phyloP scores from a whole-genome alignment of 2,797 vertebrate species.

The Pygocentrus nattereri region DNA sequence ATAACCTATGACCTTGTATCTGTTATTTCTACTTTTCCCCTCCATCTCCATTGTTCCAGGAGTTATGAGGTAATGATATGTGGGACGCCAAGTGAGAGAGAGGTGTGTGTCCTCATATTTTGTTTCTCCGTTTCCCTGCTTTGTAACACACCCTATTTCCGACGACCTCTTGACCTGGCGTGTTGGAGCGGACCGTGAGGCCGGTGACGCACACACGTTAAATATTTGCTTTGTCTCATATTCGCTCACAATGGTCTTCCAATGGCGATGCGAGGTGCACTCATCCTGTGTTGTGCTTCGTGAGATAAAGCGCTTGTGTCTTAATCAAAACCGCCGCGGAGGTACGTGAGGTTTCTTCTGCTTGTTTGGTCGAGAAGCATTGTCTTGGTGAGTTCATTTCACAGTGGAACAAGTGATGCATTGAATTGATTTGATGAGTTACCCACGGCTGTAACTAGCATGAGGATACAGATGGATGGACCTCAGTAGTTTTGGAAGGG shows the following conservation, averaged over 20 bases:
- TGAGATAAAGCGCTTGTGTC: constrained; percentile 31
- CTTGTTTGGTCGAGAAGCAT: constrained; percentile 44
- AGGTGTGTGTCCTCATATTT: constrained; percentile 43
- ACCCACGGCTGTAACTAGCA: too few relatives aligned
- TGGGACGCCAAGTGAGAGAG: constrained; percentile 41
- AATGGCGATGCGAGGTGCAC: constrained; percentile 31
- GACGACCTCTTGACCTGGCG: constrained; percentile 39
- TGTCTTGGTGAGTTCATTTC: constrained; percentile 33
- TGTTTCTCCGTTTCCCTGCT: constrained; percentile 52
- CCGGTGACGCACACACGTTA: constrained; percentile 22
- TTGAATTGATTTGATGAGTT: not conserved
- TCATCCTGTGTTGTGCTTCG: constrained; percentile 49
- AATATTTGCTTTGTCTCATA: constrained; percentile 51
- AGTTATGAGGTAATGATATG: constrained; percentile 50
- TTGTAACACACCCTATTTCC: constrained; percentile 45
- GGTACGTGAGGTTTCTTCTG: constrained; percentile 44
- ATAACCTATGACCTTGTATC: constrained; percentile 4
- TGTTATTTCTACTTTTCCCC: constrained; percentile 13
- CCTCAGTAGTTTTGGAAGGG: too few relatives aligned
- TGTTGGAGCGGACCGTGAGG: constrained; percentile 23
- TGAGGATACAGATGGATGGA: too few relatives aligned
- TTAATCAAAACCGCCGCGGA: constrained; percentile 37
- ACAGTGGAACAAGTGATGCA: not conserved
- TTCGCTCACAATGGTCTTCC: constrained; percentile 41
- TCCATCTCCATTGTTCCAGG: constrained; percentile 40